Evolutionary conservation across 2,113 vertebrate genomes (phyloP), one percentile per base, ranked within the genome.

Genomic region (Solenodon paradoxus): DNA sequence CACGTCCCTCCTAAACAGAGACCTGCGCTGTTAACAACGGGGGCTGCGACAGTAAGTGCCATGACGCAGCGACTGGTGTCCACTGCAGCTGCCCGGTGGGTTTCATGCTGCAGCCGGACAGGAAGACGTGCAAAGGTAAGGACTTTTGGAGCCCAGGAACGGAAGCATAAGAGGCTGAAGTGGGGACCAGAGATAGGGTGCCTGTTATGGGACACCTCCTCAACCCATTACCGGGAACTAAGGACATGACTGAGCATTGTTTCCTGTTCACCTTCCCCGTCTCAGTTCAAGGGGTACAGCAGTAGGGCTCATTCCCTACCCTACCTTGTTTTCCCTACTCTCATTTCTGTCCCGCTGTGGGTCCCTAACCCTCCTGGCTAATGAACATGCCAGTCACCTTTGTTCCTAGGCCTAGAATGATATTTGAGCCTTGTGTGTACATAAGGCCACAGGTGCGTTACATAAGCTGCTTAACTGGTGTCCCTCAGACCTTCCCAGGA

Each of bases 61-160:
- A 99, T 1, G 99, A 99, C 0, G 99, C 99, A 0, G 98, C 99
- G 40, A 99, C 99, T 0, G 99, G 99, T 0, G 99, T 99, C 64
- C 99, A 99, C 97, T 99, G 99, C 98, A 99, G 99, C 98, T 99
- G 99, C 96, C 99, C 99, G 0, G 99, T 99, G 94, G 99, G 99
- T 96, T 99, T 99, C 98, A 99, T 99, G 97, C 98, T 99, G 88
- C 99, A 99, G 97, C 98, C 99, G 0, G 99, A 99, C 98, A 99
- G 99, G 97, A 99, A 99, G 97, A 99, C 99, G 0, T 99, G 99
- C 98, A 99, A 99, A 99, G 99, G 99, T 99, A 98, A 72, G 96
- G 12, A 71, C 45, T 40, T 22, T 1, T 22, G 26, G 32, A 71
- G 28, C 16, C 19, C 32, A 2, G 12, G 40, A 5, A 10, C 6